These are phyloP conservation scores for Brachypterus glaber DNA, from an alignment of 2,888 invertebrate genomes.

Conservation along the genomic window DNA sequence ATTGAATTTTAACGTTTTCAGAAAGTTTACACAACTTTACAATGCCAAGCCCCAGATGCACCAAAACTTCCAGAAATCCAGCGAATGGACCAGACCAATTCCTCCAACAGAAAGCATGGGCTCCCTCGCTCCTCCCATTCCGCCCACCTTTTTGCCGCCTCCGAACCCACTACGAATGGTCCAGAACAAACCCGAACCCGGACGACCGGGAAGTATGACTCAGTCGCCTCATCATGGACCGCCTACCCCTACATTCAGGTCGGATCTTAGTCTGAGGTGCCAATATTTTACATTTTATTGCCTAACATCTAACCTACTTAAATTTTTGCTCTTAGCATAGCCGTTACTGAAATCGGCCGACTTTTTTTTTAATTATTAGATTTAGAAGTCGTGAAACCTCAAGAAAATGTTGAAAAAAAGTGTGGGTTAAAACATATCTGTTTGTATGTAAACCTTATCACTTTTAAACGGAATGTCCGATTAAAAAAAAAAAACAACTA, in stretches of 20 bases:
- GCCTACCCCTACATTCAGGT: conserved; percentile 64
- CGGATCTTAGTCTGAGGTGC: conserved; percentile 68
- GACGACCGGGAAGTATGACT: conserved; percentile 37
- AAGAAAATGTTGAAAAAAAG: too few species aligned
- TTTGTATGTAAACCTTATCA: too few species aligned
- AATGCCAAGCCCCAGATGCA: conserved; percentile 33
- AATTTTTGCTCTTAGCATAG: too few species aligned
- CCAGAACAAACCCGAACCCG: conserved; percentile 40
- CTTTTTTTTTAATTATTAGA: too few species aligned
- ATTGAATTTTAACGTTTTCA: too few species aligned
- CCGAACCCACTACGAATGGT: conserved; percentile 52
- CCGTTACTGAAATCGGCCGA: too few species aligned
- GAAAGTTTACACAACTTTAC: conserved; percentile 38
- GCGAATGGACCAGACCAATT: conserved; percentile 40
- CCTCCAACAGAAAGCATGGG: conserved; percentile 39
- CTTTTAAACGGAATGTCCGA: too few species aligned
- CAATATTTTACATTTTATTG: too few species aligned
- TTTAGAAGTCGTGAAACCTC: too few species aligned
- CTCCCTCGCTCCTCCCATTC: conserved; percentile 39
- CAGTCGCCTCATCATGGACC: conserved; percentile 50
- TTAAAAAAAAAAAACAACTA: too few species aligned
- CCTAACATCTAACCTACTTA: too few species aligned
- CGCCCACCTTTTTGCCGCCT: conserved; percentile 44
- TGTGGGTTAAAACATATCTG: too few species aligned
- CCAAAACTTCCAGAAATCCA: conserved; percentile 31